Evolutionary conservation across 2,113 vertebrate species (phyloP).

Genomic region (Toxostoma redivivum): DNA sequence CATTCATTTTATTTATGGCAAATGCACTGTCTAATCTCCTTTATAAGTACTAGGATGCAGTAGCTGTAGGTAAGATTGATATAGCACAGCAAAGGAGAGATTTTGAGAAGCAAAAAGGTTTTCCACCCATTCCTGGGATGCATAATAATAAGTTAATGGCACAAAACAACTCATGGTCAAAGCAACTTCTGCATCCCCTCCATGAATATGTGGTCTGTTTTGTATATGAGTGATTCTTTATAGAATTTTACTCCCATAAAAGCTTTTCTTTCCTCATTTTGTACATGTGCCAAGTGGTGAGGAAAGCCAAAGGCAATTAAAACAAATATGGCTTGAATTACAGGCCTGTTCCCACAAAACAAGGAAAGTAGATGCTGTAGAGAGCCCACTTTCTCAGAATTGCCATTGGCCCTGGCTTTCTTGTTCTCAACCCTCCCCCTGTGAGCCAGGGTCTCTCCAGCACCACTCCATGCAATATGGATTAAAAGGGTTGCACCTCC

Average conservation of each 20-base stretch:
- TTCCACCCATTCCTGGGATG: background rate
- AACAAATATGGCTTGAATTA: constrained; percentile 28
- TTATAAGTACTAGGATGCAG: background rate
- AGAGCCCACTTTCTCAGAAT: background rate
- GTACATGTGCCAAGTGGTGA: background rate
- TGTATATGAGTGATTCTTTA: background rate
- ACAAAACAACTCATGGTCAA: background rate
- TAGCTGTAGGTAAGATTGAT: background rate
- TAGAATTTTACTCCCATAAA: constrained; percentile 35
- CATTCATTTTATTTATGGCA: background rate
- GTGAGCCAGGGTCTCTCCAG: background rate
- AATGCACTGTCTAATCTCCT: background rate
- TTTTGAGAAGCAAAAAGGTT: background rate
- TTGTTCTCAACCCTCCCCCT: background rate
- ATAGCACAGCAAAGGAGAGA: background rate
- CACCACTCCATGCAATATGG: background rate
- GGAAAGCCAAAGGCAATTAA: constrained; percentile 18
- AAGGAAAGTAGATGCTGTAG: background rate
- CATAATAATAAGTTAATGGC: background rate
- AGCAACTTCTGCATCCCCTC: background rate
- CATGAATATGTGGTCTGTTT: background rate
- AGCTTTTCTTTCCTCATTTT: constrained; percentile 1
- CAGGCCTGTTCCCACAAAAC: background rate
- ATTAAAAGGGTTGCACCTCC: background rate
- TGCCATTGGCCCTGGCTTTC: background rate